Percentiles rank a stretch among this genome's conserved stretches.
phyloP scores from a whole-genome alignment of 2,113 vertebrate genomes.

The Acrocephalus kingi region DNA sequence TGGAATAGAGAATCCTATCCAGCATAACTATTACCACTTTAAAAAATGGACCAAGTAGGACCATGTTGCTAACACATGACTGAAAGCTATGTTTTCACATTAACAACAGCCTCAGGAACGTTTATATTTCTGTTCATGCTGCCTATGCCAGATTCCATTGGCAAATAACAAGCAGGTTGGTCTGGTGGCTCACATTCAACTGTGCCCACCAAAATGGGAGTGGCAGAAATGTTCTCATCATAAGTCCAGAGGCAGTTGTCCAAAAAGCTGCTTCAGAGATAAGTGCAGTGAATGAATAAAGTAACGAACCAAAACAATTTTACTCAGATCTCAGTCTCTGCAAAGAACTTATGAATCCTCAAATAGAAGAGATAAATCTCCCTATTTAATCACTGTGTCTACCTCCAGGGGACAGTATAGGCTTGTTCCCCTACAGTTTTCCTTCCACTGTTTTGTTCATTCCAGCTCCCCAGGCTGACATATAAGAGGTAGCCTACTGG shows the following conservation, averaged over 20 bases:
- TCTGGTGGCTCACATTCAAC: neutral
- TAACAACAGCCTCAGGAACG: neutral
- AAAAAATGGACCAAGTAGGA: neutral
- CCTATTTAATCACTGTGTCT: neutral
- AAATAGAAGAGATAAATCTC: neutral
- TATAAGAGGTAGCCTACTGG: neutral
- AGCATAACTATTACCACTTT: neutral
- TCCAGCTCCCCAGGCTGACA: neutral
- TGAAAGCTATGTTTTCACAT: neutral
- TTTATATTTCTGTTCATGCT: neutral
- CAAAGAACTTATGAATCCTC: neutral
- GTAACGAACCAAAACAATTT: neutral
- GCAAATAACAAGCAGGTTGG: neutral
- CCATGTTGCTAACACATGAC: rapidly evolving
- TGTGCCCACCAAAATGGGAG: neutral
- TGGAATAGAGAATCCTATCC: neutral
- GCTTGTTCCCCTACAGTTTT: slow-evolving; percentile 4
- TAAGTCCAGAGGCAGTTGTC: neutral
- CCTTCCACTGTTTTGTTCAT: neutral
- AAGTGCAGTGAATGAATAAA: neutral
- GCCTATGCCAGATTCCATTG: neutral
- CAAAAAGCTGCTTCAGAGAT: neutral
- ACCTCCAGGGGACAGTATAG: slow-evolving; percentile 52
- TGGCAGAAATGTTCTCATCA: neutral
- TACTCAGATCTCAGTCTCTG: neutral